phyloP scores from a whole-genome alignment of 2,113 vertebrate species.

The Spea multiplicata region DNA sequence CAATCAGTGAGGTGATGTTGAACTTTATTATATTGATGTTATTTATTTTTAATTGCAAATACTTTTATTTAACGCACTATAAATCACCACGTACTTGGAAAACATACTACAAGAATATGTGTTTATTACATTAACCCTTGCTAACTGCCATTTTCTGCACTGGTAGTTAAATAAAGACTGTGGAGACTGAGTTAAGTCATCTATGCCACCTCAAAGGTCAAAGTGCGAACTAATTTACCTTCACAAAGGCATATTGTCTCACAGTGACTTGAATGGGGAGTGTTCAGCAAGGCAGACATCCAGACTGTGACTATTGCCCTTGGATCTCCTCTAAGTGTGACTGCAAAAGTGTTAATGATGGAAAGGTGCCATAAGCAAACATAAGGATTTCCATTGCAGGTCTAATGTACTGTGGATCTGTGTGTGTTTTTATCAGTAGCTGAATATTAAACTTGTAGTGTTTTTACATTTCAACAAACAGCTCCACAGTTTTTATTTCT shows the following conservation, averaged over 20 bases:
- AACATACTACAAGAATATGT: slow-evolving; percentile 12
- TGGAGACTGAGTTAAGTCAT: slow-evolving; percentile 23
- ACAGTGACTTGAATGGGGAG: slow-evolving; percentile 11
- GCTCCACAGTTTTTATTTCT: slow-evolving; percentile 55
- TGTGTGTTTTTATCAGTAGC: slow-evolving; percentile 52
- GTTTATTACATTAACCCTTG: slow-evolving; percentile 22
- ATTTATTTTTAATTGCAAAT: slow-evolving; percentile 3
- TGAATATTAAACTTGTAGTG: slow-evolving; percentile 49
- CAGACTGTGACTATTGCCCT: slow-evolving; percentile 45
- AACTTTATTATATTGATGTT: too few species aligned
- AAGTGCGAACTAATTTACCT: slow-evolving; percentile 44
- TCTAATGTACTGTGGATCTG: slow-evolving; percentile 16
- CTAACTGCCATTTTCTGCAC: slow-evolving; percentile 13
- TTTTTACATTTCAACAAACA: slow-evolving; percentile 57
- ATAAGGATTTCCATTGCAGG: slow-evolving; percentile 45
- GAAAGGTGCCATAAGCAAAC: slow-evolving; percentile 43
- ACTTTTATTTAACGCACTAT: neutral
- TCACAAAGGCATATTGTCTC: slow-evolving; percentile 26
- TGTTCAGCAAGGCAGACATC: slow-evolving; percentile 32
- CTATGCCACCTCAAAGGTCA: slow-evolving; percentile 32
- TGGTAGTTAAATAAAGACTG: slow-evolving; percentile 14
- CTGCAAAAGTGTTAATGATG: slow-evolving; percentile 44
- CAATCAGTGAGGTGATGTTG: too few species aligned
- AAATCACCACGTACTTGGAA: slow-evolving; percentile 1
- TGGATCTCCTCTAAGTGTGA: slow-evolving; percentile 42